Evolutionary conservation across 2,797 vertebrate genomes (phyloP).

Genomic region (Channallabes apus): DNA sequence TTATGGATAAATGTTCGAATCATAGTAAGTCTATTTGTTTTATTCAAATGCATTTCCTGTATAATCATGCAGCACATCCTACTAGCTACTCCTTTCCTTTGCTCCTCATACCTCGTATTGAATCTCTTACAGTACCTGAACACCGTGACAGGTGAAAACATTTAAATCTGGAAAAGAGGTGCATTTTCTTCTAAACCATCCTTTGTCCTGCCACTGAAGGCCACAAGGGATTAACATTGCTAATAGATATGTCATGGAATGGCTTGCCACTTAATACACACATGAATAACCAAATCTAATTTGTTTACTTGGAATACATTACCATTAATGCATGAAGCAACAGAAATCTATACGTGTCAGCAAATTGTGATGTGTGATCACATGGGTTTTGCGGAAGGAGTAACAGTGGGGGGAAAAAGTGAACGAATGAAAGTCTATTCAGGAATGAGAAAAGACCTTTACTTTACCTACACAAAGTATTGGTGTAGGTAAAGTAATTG

Average conservation of each 20-base stretch:
- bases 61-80: slow-evolving; percentile 19
- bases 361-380: slow-evolving; percentile 2
- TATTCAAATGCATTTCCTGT: slow-evolving; percentile 43
- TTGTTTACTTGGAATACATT: slow-evolving; percentile 42
- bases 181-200: not conserved
- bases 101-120: not conserved
- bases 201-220: not conserved
- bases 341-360: slow-evolving; percentile 43
- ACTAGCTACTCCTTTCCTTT: not conserved
- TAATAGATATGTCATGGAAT: slow-evolving; percentile 46
- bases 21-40: slow-evolving; percentile 26
- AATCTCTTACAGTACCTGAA: slow-evolving; percentile 11
- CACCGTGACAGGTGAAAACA: not conserved
- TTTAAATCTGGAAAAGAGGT: not conserved
- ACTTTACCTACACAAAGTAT: too few relatives aligned
- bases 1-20: not conserved
- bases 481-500: not conserved
- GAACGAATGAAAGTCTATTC: not conserved
- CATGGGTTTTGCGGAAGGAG: not conserved
- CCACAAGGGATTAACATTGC: slow-evolving; percentile 32
- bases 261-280: slow-evolving; percentile 29
- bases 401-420: too few relatives aligned
- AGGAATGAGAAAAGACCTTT: not conserved
- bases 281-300: slow-evolving; percentile 46
- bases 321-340: slow-evolving; percentile 47